Conservation (phyloP, 1,140 invertebrate species). For the Drosophila pallidifrons region DNA sequence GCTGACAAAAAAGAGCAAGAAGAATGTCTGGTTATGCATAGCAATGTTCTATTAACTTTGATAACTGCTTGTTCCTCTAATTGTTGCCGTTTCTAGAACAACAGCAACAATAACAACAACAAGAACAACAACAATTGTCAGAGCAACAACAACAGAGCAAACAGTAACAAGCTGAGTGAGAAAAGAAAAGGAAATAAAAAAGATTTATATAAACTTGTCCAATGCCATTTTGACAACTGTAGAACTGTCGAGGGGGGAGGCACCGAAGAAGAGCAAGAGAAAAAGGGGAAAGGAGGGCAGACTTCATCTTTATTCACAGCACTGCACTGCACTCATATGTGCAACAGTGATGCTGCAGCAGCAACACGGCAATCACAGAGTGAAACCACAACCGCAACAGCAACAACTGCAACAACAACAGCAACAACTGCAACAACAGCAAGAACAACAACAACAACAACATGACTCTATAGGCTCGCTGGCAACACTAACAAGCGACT, state of each 20-base stretch:
- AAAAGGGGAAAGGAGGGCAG: conserved; percentile 2
- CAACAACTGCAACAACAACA: conserved; percentile 3
- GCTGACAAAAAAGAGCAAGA: conserved; percentile 6
- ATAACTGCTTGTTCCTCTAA: conserved; percentile 65
- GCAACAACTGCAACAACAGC: conserved; percentile 18
- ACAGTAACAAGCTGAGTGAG: not conserved
- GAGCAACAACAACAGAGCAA: conserved; percentile 6
- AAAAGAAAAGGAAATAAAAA: conserved; percentile 31
- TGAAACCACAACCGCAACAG: conserved; percentile 51
- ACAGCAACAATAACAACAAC: conserved; percentile 12
- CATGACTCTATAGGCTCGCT: conserved; percentile 31
- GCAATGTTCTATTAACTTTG: conserved; percentile 29
- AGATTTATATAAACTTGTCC: conserved; percentile 53
- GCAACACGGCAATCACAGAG: conserved; percentile 43
- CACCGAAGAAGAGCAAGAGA: not conserved
- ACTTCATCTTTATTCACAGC: conserved; percentile 74
- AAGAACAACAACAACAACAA: conserved; percentile 26
- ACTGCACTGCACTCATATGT: conserved; percentile 47
- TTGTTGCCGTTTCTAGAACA: conserved; percentile 57
- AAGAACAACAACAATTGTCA: conserved; percentile 10
- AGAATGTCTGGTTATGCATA: conserved; percentile 11
- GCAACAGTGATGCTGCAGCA: conserved; percentile 47
- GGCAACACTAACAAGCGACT: conserved; percentile 80
- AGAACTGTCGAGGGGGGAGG: conserved; percentile 20
- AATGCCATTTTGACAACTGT: conserved; percentile 55